Evolutionary conservation across 2,888 invertebrate genomes (phyloP).

Genomic region (Drosophila histrio): DNA sequence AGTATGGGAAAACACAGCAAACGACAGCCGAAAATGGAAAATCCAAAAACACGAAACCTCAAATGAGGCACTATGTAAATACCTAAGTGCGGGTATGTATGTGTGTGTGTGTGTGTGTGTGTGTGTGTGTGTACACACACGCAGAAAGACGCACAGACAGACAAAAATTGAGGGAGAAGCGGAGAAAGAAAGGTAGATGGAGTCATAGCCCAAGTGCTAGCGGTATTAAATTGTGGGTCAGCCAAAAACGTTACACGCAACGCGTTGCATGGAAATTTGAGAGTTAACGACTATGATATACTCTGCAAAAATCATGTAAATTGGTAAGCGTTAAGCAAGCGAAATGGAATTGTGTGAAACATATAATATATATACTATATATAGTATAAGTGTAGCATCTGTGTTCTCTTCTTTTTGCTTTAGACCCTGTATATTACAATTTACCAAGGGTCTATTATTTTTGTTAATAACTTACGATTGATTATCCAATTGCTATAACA

Average conservation of each 20-base stretch:
- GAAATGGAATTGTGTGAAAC: no score
- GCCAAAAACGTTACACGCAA: constrained; percentile 12
- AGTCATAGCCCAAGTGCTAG: background rate
- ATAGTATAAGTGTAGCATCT: no score
- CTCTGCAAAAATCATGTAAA: background rate
- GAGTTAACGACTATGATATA: background rate
- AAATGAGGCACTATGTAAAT: constrained; percentile 28
- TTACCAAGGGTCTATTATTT: no score
- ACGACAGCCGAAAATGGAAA: constrained; percentile 10
- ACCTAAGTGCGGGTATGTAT: background rate
- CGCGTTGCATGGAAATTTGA: background rate
- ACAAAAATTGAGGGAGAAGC: background rate
- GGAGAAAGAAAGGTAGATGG: background rate
- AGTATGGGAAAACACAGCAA: background rate
- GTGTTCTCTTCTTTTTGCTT: no score
- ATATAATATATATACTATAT: no score
- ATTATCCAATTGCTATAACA: no score
- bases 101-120: background rate
- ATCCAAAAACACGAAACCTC: constrained; percentile 5
- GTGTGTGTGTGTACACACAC: background rate
- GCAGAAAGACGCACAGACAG: background rate
- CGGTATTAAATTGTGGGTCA: constrained; percentile 11
- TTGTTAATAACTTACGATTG: no score
- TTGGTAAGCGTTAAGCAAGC: no score
- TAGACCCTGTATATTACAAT: no score